These are phyloP conservation scores for Canis aureus DNA, from an alignment of 2,113 vertebrate genomes.

Conservation along the genomic window DNA sequence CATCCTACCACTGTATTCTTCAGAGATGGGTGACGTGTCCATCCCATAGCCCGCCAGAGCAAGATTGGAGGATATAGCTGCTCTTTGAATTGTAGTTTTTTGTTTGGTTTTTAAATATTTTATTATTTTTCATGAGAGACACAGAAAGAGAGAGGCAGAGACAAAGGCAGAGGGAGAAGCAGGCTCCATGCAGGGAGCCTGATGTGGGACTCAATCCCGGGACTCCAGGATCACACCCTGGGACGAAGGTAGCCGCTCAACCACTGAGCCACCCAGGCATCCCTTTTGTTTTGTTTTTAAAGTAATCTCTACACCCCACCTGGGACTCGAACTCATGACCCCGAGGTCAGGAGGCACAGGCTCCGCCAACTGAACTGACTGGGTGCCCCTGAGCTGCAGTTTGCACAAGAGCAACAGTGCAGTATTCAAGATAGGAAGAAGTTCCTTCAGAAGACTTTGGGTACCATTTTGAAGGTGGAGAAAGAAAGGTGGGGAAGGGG, in stretches of 20 bases:
- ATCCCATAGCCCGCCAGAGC: background rate
- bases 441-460: background rate
- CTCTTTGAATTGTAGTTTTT: background rate
- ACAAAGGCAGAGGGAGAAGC: too few relatives aligned
- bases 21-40: rapidly evolving
- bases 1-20: rapidly evolving
- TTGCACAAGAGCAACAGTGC: background rate
- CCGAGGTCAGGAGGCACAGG: background rate
- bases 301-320: background rate
- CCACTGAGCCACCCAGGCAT: too few relatives aligned
- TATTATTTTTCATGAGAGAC: too few relatives aligned
- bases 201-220: too few relatives aligned
- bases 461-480: background rate
- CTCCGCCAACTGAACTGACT: background rate
- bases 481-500: background rate
- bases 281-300: background rate
- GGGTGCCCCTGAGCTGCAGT: background rate
- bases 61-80: background rate
- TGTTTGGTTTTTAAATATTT: too few relatives aligned
- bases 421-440: background rate
- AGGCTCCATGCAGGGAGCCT: too few relatives aligned
- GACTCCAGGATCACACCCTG: too few relatives aligned
- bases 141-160: too few relatives aligned
- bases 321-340: background rate
- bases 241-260: too few relatives aligned